These are phyloP conservation scores for Nannospalax galili DNA, from an alignment of 2,113 vertebrate genomes.

Conservation along the genomic window DNA sequence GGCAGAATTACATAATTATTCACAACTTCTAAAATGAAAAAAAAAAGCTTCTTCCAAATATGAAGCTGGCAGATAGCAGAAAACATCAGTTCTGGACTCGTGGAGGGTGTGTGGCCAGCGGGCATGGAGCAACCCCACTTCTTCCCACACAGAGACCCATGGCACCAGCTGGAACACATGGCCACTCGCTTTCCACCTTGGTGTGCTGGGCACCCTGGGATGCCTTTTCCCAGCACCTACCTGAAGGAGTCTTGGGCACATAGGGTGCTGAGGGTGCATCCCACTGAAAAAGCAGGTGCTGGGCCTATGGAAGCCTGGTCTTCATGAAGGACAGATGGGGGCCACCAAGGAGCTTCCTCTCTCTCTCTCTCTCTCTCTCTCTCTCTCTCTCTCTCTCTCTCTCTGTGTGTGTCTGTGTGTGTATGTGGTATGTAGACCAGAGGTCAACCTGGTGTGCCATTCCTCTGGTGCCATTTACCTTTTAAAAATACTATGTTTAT, in stretches of 20 bases:
- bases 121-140: background rate
- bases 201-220: accelerated
- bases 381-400: accelerated
- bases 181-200: background rate
- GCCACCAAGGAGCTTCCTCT: too few relatives aligned
- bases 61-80: constrained; percentile 77
- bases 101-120: background rate
- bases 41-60: constrained; percentile 85
- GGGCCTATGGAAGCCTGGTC: too few relatives aligned
- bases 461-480: background rate
- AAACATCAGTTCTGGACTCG: background rate
- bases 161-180: background rate
- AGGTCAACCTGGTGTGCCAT: background rate
- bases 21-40: constrained; percentile 81
- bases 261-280: accelerated
- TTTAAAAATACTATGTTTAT: too few relatives aligned
- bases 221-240: accelerated
- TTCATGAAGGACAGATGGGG: too few relatives aligned
- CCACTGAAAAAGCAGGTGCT: background rate
- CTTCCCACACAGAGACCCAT: constrained; percentile 22
- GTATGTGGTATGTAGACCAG: background rate
- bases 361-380: too few relatives aligned
- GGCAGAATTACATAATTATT: constrained; percentile 85
- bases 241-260: accelerated
- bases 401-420: background rate